Percentiles rank a stretch among this genome's conserved stretches.
These are phyloP conservation scores for Ochropleura leucogaster DNA, from an alignment of 2,888 invertebrate species.

Conservation along the genomic window DNA sequence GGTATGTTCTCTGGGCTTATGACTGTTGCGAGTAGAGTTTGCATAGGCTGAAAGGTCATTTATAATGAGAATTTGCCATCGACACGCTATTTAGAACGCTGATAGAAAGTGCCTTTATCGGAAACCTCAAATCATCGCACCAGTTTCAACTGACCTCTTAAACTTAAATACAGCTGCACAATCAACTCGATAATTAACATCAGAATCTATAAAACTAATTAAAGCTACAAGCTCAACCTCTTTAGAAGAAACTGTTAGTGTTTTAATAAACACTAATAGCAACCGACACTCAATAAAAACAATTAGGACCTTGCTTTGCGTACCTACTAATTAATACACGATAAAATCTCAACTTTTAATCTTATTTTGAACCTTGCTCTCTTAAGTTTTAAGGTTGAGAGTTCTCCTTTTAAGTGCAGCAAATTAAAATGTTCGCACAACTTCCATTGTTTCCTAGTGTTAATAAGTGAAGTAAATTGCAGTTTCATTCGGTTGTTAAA, in stretches of 20 bases:
- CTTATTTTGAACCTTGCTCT: neutral
- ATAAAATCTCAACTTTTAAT: neutral
- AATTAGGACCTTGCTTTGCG: slow-evolving; percentile 43
- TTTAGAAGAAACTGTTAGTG: slow-evolving; percentile 35
- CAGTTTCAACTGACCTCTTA: slow-evolving; percentile 10
- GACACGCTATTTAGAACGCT: neutral
- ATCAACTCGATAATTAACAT: slow-evolving; percentile 18
- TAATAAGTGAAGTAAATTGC: slow-evolving; percentile 48
- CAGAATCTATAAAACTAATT: slow-evolving; percentile 43
- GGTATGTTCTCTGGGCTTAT: too few species aligned
- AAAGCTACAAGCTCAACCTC: slow-evolving; percentile 13
- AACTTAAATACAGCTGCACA: slow-evolving; percentile 1
- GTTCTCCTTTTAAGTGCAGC: neutral
- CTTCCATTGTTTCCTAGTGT: slow-evolving; percentile 50
- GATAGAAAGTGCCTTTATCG: neutral
- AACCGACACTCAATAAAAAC: slow-evolving; percentile 53
- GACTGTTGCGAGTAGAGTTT: too few species aligned
- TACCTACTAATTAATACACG: slow-evolving; percentile 49
- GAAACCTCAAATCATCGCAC: neutral
- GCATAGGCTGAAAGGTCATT: too few species aligned
- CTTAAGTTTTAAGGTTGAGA: neutral
- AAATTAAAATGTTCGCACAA: slow-evolving; percentile 56
- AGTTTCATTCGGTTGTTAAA: slow-evolving; percentile 35
- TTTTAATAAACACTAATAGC: slow-evolving; percentile 48
- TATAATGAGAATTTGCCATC: too few species aligned